Percentiles rank a stretch among this genome's conserved stretches.
These are phyloP conservation scores for Erynnis tages DNA, from an alignment of 2,888 invertebrate species.

Conservation along the genomic window DNA sequence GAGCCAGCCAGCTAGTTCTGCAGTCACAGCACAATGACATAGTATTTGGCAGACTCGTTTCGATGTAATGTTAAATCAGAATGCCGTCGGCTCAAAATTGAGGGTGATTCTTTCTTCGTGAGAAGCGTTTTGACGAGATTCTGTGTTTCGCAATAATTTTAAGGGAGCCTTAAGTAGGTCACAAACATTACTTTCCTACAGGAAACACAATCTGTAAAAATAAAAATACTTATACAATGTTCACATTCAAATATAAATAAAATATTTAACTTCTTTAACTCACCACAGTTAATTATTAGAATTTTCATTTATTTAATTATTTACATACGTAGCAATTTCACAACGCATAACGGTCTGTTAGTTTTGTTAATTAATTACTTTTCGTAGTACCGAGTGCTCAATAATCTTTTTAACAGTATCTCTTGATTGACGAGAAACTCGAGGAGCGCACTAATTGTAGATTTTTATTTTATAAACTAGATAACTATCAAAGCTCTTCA, in stretches of 20 bases:
- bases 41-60: conserved; percentile 12
- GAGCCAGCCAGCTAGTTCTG: not conserved
- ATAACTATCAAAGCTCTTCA: conserved; percentile 47
- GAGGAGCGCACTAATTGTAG: conserved; percentile 32
- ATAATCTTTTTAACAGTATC: conserved; percentile 18
- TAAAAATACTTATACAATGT: no score
- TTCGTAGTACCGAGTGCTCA: conserved; percentile 6
- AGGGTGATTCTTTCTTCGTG: conserved; percentile 7
- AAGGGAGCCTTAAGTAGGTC: no score
- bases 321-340: not conserved
- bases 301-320: not conserved
- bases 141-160: conserved; percentile 7
- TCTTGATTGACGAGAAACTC: conserved; percentile 19
- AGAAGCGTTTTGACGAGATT: conserved; percentile 2
- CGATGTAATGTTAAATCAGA: conserved; percentile 20
- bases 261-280: no score
- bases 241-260: no score
- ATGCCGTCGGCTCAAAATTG: conserved; percentile 5
- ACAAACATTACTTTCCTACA: no score
- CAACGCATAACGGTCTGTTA: not conserved
- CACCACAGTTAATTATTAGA: no score
- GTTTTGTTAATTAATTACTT: conserved; percentile 9
- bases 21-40: conserved; percentile 7
- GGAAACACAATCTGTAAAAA: no score
- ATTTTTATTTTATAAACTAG: conserved; percentile 49